Conservation (phyloP, 2,113 vertebrate species). For the Mustela lutreola region DNA sequence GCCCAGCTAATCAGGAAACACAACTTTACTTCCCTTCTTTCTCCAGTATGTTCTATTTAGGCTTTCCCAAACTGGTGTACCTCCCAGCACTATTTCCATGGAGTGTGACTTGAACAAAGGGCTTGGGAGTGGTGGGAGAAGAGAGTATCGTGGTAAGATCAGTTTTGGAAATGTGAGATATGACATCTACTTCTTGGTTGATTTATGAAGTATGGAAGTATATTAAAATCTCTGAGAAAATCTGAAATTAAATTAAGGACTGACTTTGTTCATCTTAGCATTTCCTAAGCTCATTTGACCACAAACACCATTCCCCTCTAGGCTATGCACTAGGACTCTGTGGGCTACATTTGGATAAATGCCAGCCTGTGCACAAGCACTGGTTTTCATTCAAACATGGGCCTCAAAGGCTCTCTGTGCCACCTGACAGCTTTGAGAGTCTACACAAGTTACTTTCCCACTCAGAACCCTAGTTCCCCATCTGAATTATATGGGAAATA, state of each 20-base stretch:
- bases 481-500: conserved; percentile 23
- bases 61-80: neutral
- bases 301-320: neutral
- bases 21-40: neutral
- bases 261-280: neutral
- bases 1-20: neutral
- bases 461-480: neutral
- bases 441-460: neutral
- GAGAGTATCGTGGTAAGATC: neutral
- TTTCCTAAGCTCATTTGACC: neutral
- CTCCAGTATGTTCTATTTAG: neutral
- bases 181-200: neutral
- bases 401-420: neutral
- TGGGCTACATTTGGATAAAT: neutral
- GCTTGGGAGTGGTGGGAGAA: neutral
- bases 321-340: neutral
- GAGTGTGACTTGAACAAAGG: neutral
- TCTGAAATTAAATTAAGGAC: neutral
- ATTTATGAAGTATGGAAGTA: neutral
- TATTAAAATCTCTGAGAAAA: conserved; percentile 5
- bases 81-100: neutral
- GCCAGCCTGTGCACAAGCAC: neutral
- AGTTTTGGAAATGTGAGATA: conserved; percentile 12
- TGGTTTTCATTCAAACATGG: neutral
- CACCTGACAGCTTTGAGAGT: neutral